phyloP scores from a whole-genome alignment of 2,797 vertebrate species.

The Typhlichthys subterraneus region DNA sequence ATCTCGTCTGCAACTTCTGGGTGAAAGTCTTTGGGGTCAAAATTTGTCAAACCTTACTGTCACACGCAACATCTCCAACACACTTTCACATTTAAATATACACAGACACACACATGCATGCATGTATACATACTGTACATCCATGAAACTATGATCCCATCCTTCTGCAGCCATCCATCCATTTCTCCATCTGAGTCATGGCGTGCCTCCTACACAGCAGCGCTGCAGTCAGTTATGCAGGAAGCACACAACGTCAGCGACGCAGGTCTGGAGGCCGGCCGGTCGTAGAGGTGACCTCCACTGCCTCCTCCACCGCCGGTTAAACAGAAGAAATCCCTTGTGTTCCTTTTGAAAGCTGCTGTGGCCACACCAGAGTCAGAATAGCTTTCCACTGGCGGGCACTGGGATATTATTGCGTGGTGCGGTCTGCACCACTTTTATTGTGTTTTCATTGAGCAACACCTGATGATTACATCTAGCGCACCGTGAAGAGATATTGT shows the following conservation, averaged over 20 bases:
- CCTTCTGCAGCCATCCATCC: neutral
- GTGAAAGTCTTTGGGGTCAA: conserved; percentile 1
- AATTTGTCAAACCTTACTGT: conserved; percentile 17
- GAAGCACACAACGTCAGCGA: conserved; percentile 10
- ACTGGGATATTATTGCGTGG: too few relatives aligned
- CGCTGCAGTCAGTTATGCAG: conserved; percentile 36
- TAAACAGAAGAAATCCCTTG: neutral
- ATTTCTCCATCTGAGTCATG: conserved; percentile 21
- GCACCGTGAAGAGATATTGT: neutral
- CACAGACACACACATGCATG: too few relatives aligned
- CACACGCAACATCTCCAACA: conserved; percentile 3
- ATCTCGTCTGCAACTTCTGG: neutral
- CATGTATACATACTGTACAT: neutral
- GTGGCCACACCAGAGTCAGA: too few relatives aligned
- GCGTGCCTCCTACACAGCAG: conserved; percentile 8
- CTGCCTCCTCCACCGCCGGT: neutral
- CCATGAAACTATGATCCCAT: conserved; percentile 19
- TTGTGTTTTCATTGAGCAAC: too few relatives aligned
- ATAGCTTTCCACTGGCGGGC: too few relatives aligned
- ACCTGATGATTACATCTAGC: too few relatives aligned
- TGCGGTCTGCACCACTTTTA: too few relatives aligned
- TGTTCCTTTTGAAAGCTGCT: too few relatives aligned
- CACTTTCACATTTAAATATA: conserved; percentile 13
- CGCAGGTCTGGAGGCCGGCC: conserved; percentile 1
- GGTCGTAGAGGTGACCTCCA: neutral